Percentiles rank a stretch among this genome's conserved stretches.
These are phyloP conservation scores for Drosophila yooni DNA, from an alignment of 2,888 invertebrate species.

Conservation along the genomic window DNA sequence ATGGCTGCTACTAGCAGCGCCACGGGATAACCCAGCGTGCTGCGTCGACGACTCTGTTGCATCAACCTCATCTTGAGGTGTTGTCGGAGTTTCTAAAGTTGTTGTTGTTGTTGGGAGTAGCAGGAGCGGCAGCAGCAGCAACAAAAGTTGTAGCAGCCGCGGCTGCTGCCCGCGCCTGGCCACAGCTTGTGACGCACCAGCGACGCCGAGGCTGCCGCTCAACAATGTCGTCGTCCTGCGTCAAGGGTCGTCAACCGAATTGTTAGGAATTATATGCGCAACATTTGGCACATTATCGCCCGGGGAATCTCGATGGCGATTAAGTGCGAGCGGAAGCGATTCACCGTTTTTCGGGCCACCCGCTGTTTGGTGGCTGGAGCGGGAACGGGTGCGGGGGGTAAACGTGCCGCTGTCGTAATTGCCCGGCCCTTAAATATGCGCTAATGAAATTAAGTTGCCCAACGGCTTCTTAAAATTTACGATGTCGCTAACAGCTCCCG, in stretches of 20 bases:
- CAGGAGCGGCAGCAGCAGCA: slow-evolving; percentile 37
- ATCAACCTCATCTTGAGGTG: slow-evolving; percentile 53
- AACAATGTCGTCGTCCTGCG: slow-evolving; percentile 73
- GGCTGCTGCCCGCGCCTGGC: slow-evolving; percentile 69
- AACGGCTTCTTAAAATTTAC: slow-evolving; percentile 51
- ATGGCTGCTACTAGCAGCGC: slow-evolving; percentile 70
- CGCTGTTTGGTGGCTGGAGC: slow-evolving; percentile 47
- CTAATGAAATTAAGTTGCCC: slow-evolving; percentile 76
- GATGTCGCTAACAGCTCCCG: slow-evolving; percentile 47
- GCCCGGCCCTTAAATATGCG: slow-evolving; percentile 63
- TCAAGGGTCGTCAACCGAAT: slow-evolving; percentile 47
- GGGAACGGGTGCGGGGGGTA: slow-evolving; percentile 9
- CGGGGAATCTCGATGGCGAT: slow-evolving; percentile 27
- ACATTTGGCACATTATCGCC: slow-evolving; percentile 60
- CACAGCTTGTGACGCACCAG: slow-evolving; percentile 66
- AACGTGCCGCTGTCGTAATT: slow-evolving; percentile 41
- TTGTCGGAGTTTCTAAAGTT: slow-evolving; percentile 3
- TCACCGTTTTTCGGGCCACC: slow-evolving; percentile 54
- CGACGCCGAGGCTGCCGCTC: slow-evolving; percentile 76
- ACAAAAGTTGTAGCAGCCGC: slow-evolving; percentile 60
- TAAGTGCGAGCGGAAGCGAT: slow-evolving; percentile 62
- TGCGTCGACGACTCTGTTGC: slow-evolving; percentile 58
- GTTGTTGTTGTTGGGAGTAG: slow-evolving; percentile 15
- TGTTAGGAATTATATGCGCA: slow-evolving; percentile 46
- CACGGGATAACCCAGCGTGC: slow-evolving; percentile 75